Conservation (phyloP, 2,888 invertebrate species). For the Eupithecia abbreviata region DNA sequence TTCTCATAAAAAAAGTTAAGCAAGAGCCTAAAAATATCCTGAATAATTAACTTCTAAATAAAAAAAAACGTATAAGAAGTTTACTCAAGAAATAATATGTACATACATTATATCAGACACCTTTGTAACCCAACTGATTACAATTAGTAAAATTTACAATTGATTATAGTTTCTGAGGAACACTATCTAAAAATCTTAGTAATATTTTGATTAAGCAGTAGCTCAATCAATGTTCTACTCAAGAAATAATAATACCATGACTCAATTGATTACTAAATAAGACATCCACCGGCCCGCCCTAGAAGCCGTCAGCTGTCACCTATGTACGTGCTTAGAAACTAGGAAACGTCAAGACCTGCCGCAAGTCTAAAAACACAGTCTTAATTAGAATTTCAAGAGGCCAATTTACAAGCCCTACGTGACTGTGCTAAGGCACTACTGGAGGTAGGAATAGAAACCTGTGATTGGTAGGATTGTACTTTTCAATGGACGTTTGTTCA, state of each 20-base stretch:
- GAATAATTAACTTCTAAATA: background rate
- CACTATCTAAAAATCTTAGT: no score
- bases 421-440: slow-evolving; percentile 66
- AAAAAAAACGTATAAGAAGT: no score
- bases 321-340: slow-evolving; percentile 27
- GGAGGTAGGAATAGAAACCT: slow-evolving; percentile 47
- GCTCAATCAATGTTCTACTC: background rate
- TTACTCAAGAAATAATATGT: no score
- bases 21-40: no score
- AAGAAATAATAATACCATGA: background rate
- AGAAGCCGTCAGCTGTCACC: slow-evolving; percentile 31
- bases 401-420: slow-evolving; percentile 77
- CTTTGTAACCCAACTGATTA: no score
- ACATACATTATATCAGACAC: no score
- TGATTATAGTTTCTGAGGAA: no score
- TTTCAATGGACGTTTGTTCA: background rate
- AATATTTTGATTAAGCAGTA: no score
- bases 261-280: slow-evolving; percentile 8
- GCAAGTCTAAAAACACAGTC: slow-evolving; percentile 75
- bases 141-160: no score
- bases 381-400: slow-evolving; percentile 80
- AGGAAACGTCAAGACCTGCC: slow-evolving; percentile 40
- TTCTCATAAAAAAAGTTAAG: no score
- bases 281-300: slow-evolving; percentile 15
- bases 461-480: slow-evolving; percentile 18